These are phyloP conservation scores for Tinea trinotella DNA, from an alignment of 2,888 invertebrate genomes.

Conservation along the genomic window DNA sequence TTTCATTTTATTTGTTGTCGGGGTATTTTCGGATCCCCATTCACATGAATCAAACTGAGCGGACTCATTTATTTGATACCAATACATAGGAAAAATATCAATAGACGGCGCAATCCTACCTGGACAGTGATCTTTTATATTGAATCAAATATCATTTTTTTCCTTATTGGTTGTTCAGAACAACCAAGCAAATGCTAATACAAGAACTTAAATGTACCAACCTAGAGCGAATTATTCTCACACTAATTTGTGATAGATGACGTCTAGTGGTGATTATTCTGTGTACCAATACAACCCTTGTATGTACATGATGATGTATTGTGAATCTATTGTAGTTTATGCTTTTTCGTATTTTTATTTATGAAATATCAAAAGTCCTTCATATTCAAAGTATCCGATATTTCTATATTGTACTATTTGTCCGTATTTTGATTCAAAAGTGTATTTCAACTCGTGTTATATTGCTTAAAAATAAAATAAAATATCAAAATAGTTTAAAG, in stretches of 20 bases:
- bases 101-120: no score
- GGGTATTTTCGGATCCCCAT: conserved; percentile 59
- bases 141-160: no score
- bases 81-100: conserved; percentile 21
- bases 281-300: conserved; percentile 1
- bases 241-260: not conserved
- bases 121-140: no score
- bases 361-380: not conserved
- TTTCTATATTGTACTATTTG: no score
- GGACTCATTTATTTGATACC: conserved; percentile 66
- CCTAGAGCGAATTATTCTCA: no score
- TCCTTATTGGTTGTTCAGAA: no score
- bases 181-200: no score
- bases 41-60: conserved; percentile 66
- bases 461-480: not conserved
- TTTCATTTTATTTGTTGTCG: conserved; percentile 59
- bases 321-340: conserved; percentile 1
- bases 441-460: no score
- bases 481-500: not conserved
- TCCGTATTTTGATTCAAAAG: no score
- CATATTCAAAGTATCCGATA: no score
- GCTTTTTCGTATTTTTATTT: not conserved
- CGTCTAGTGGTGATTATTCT: not conserved
- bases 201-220: no score
- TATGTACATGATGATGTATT: conserved; percentile 1